Evolutionary conservation across 2,797 vertebrate species (phyloP), one percentile per base, ranked within the genome.

Genomic region (Varecia variegata): DNA sequence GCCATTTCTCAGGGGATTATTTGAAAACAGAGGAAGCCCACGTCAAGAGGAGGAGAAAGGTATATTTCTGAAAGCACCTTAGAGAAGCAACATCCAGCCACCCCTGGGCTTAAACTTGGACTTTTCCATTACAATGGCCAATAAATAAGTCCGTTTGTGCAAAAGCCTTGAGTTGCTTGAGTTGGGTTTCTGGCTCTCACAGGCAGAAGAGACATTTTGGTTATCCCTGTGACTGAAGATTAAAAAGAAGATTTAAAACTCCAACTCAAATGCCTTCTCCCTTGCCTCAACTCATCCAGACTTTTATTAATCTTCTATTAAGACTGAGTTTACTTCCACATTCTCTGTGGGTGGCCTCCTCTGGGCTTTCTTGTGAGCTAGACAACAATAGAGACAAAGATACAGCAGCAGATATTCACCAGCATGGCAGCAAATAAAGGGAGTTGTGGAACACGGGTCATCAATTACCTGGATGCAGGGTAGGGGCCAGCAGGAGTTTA

Each of bases 181-280:
- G 15, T 90, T 76, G 43, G 3, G 25, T 90, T 60, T 62, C 74
- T 91, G 47, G 30, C 45, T 93, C 17, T 95, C 71, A 2, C 9
- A 77, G 45, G 15, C 25, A 74, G 15, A 85, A n/a, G 56, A 82
- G n/a, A 52, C 3, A 81, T 35, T 90, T 89, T 92, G 7, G 20
- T 79, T 38, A 62, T 68, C 25, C 47, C 1, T 38, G 3, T 89
- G 18, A 5, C 27, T 90, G 15, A 47, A 90, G 32, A 65, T 32
- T 54, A 40, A 73, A 90, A 91, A 30, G 82, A 23, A 86, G 45
- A 88, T 47, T 70, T 79, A 40, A 90, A 95, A 73, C 21, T 74
- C 52, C 47, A 12, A 5, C 27, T 86, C 23, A 60, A 71, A 85
- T 62, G 27, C 6, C 27, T 18, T 89, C 14, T 60, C 30, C 18